A percentile compares a stretch with the other conserved stretches of the same genome.
These are phyloP conservation scores for Atherix ibis DNA, from an alignment of 2,888 invertebrate species.

Conservation along the genomic window DNA sequence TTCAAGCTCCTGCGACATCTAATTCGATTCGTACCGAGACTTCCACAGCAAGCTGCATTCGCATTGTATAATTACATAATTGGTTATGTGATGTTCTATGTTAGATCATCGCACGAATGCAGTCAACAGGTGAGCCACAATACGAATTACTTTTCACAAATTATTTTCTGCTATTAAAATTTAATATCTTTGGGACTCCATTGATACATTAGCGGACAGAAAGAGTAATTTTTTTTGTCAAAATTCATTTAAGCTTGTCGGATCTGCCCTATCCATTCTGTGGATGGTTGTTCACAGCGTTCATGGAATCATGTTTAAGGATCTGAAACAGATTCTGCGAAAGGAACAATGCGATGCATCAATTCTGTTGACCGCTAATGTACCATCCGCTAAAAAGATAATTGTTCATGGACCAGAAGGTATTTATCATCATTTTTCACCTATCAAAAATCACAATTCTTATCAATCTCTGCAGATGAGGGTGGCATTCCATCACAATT, in stretches of 20 bases:
- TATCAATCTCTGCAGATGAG: too few relatives aligned
- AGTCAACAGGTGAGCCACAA: conserved; percentile 55
- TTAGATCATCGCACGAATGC: conserved; percentile 87
- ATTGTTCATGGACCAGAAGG: conserved; percentile 76
- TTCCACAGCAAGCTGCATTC: conserved; percentile 96
- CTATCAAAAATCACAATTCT: too few relatives aligned
- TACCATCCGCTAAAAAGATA: conserved; percentile 97
- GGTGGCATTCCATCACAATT: conserved; percentile 96
- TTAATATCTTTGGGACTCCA: too few relatives aligned
- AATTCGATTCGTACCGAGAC: conserved; percentile 78
- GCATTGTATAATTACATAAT: conserved; percentile 97
- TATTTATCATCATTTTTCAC: too few relatives aligned
- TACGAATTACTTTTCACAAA: too few relatives aligned
- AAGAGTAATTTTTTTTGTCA: too few relatives aligned
- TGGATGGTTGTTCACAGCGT: conserved; percentile 99
- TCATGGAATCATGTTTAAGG: conserved; percentile 98
- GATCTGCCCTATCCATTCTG: conserved; percentile 82
- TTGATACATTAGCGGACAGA: too few relatives aligned
- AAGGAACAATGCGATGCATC: conserved; percentile 99
- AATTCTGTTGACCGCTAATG: conserved; percentile 92
- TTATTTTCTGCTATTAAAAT: too few relatives aligned
- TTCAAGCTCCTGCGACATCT: conserved; percentile 83
- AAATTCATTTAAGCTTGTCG: conserved; percentile 47
- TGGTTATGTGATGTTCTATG: conserved; percentile 99
- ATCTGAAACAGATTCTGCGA: conserved; percentile 92